Evolutionary conservation across 2,888 invertebrate species (phyloP).

Genomic region (Pollenia griseotomentosa): DNA sequence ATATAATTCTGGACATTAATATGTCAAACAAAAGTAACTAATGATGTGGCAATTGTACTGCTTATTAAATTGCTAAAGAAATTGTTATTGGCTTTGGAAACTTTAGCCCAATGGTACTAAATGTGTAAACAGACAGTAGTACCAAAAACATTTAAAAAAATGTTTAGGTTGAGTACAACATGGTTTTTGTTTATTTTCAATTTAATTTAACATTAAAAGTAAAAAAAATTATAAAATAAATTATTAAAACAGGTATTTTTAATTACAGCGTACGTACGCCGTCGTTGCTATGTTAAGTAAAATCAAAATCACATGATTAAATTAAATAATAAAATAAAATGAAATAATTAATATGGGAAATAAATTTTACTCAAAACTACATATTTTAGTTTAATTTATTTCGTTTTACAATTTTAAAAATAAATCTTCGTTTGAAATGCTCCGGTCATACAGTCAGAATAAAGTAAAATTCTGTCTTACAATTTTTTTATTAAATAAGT

Average conservation of each 20-base stretch:
- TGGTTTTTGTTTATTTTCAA: slow-evolving; percentile 1
- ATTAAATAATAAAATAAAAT: slow-evolving; percentile 1
- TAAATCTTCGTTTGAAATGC: neutral
- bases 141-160: slow-evolving; percentile 48
- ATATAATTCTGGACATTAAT: too few relatives aligned
- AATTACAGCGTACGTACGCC: neutral
- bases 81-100: neutral
- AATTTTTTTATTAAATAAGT: slow-evolving; percentile 25
- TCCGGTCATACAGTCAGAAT: neutral
- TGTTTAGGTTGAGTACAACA: slow-evolving; percentile 34
- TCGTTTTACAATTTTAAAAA: neutral
- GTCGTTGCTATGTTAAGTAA: neutral
- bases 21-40: too few relatives aligned
- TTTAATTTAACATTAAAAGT: slow-evolving; percentile 20
- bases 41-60: too few relatives aligned
- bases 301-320: slow-evolving; percentile 55
- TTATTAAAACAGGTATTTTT: slow-evolving; percentile 45
- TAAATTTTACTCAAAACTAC: slow-evolving; percentile 4
- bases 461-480: neutral
- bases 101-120: slow-evolving; percentile 8
- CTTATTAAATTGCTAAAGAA: too few relatives aligned
- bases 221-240: slow-evolving; percentile 13
- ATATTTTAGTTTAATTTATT: slow-evolving; percentile 1
- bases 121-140: slow-evolving; percentile 4
- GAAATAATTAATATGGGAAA: slow-evolving; percentile 14